Percentiles rank a stretch among this genome's conserved stretches.
Evolutionary conservation across 2,888 invertebrate genomes (phyloP).

Genomic region (Sarcophaga rosellei): DNA sequence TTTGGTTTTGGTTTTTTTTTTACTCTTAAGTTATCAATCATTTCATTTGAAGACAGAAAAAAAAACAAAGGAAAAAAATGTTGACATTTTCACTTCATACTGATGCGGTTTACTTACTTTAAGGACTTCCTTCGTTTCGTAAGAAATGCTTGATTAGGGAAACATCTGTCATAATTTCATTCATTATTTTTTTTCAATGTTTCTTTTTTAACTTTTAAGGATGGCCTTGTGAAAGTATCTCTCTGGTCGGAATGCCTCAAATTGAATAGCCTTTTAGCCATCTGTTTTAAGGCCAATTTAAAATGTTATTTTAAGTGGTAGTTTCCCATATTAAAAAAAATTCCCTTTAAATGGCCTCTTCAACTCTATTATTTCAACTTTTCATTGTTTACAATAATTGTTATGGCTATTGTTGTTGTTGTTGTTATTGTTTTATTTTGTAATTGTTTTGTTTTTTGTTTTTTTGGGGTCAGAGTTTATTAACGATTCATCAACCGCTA

Average conservation of each 20-base stretch:
- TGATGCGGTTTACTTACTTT: not conserved
- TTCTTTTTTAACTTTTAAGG: not conserved
- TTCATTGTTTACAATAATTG: too few species aligned
- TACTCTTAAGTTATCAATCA: slow-evolving; percentile 38
- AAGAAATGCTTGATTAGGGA: not conserved
- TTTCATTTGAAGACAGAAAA: not conserved
- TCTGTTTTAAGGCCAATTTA: slow-evolving; percentile 32
- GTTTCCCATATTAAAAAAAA: not conserved
- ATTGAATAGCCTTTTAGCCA: not conserved
- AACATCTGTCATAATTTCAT: slow-evolving; percentile 40
- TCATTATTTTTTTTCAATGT: not conserved
- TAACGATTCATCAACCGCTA: not conserved
- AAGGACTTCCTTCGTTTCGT: not conserved
- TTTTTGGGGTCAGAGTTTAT: not conserved
- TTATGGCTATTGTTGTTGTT: slow-evolving; percentile 4
- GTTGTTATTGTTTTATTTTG: not conserved
- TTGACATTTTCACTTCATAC: slow-evolving; percentile 8
- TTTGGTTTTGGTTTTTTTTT: not conserved
- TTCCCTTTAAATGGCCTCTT: not conserved
- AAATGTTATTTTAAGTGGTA: not conserved
- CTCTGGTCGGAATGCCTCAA: not conserved
- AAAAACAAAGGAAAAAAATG: not conserved
- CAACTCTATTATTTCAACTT: too few species aligned
- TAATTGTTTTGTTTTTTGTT: slow-evolving; percentile 20
- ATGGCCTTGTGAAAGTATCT: slow-evolving; percentile 11